phyloP scores from a whole-genome alignment of 2,888 invertebrate species.

The Loripinus fragilis region DNA sequence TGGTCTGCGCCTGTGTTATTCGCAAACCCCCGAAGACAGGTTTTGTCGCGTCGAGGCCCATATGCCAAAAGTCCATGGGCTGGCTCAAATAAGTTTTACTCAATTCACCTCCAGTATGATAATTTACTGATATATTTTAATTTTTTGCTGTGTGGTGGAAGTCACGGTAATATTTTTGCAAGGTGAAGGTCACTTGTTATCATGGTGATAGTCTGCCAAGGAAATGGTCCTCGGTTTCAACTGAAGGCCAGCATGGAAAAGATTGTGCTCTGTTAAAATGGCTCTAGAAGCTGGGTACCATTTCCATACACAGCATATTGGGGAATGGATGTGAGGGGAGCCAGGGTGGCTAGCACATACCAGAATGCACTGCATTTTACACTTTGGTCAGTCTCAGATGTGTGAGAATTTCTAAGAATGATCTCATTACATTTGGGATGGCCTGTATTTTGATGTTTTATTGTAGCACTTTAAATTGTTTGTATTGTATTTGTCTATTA shows the following conservation, averaged over 20 bases:
- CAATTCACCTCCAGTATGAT: no score
- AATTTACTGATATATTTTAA: background rate
- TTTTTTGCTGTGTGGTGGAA: background rate
- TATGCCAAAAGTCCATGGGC: no score
- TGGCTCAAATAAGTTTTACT: no score
- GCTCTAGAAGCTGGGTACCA: background rate
- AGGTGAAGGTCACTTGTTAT: background rate
- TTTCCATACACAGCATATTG: background rate
- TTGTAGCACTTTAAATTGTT: no score
- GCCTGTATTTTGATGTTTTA: no score
- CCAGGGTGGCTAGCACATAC: constrained; percentile 43
- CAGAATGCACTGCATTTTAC: constrained; percentile 54
- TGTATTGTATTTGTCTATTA: no score
- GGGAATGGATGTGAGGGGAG: background rate
- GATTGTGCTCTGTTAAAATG: no score
- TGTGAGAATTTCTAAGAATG: no score
- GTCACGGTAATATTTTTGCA: background rate
- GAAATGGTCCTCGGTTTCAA: background rate
- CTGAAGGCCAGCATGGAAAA: background rate
- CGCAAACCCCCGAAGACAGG: no score
- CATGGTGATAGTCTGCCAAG: background rate
- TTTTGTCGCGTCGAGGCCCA: no score
- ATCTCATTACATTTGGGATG: no score
- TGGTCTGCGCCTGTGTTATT: no score
- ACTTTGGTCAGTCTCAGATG: background rate